phyloP scores from a whole-genome alignment of 2,888 invertebrate species.

The Polyommatus iphigenia region DNA sequence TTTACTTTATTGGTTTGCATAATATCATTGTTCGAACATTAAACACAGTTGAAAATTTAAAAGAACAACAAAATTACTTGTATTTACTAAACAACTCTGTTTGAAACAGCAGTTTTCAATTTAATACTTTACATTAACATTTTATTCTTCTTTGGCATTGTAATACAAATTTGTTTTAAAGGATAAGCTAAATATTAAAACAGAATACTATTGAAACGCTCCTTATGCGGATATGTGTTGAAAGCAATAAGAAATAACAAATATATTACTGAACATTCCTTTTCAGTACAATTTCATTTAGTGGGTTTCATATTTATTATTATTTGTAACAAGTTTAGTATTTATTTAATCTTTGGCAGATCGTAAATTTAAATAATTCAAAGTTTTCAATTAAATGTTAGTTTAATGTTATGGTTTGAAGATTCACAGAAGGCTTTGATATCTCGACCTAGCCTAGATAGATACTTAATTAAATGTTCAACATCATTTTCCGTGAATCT shows the following conservation, averaged over 20 bases:
- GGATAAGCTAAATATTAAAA: background rate
- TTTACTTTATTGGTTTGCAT: background rate
- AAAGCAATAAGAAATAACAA: background rate
- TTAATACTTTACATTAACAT: background rate
- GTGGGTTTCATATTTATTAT: background rate
- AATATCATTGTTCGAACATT: background rate
- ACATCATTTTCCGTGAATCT: constrained; percentile 18
- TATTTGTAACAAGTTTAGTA: background rate
- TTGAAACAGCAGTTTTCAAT: background rate
- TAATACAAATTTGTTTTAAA: background rate
- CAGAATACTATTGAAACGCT: background rate
- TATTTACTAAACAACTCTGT: background rate
- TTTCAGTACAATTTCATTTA: background rate
- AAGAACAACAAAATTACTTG: background rate
- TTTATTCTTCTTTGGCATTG: background rate
- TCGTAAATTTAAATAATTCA: too few relatives aligned
- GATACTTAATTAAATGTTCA: constrained; percentile 51
- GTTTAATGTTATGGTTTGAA: constrained; percentile 31
- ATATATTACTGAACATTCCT: background rate
- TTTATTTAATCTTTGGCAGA: background rate
- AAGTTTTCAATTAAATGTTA: background rate
- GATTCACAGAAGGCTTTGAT: constrained; percentile 46
- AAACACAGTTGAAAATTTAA: background rate
- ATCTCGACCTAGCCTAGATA: constrained; percentile 53
- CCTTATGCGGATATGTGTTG: too few relatives aligned